phyloP scores from a whole-genome alignment of 2,113 vertebrate genomes.

The Eptatretus burgeri region DNA sequence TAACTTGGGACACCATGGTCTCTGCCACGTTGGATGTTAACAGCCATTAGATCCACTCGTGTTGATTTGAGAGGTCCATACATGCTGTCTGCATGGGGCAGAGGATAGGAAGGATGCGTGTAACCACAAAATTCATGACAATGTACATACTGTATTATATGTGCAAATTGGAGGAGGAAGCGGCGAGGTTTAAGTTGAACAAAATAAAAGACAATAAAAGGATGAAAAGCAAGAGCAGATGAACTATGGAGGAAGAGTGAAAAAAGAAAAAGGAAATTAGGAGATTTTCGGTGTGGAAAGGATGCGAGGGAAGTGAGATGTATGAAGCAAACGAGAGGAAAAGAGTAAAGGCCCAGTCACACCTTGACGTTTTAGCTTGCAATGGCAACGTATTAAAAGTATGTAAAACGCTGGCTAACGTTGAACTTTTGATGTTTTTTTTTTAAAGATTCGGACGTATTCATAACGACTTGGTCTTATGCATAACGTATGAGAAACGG shows the following conservation, averaged over 20 bases:
- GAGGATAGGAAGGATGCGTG: background rate
- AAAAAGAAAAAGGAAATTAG: too few relatives aligned
- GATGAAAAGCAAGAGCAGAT: background rate
- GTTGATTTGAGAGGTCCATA: constrained; percentile 44
- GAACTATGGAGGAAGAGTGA: background rate
- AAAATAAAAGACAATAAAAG: background rate
- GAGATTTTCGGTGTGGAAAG: too few relatives aligned
- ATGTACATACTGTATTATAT: background rate
- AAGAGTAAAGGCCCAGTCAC: too few relatives aligned
- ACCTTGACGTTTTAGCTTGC: too few relatives aligned
- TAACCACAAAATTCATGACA: background rate
- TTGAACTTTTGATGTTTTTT: too few relatives aligned
- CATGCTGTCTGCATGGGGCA: constrained; percentile 47
- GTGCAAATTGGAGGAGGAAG: background rate
- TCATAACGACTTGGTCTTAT: too few relatives aligned
- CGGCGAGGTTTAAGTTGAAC: background rate
- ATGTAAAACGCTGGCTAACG: too few relatives aligned
- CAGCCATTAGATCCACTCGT: constrained; percentile 38
- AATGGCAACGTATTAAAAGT: too few relatives aligned
- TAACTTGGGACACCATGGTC: constrained; percentile 59
- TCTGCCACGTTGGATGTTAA: constrained; percentile 41
- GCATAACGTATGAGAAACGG: too few relatives aligned
- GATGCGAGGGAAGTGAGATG: too few relatives aligned
- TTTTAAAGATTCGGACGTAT: too few relatives aligned
- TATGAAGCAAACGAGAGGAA: too few relatives aligned